These are phyloP conservation scores for Bolinopsis microptera DNA, from an alignment of 37 sponge, comb jelly and placozoan species.

Conservation along the genomic window DNA sequence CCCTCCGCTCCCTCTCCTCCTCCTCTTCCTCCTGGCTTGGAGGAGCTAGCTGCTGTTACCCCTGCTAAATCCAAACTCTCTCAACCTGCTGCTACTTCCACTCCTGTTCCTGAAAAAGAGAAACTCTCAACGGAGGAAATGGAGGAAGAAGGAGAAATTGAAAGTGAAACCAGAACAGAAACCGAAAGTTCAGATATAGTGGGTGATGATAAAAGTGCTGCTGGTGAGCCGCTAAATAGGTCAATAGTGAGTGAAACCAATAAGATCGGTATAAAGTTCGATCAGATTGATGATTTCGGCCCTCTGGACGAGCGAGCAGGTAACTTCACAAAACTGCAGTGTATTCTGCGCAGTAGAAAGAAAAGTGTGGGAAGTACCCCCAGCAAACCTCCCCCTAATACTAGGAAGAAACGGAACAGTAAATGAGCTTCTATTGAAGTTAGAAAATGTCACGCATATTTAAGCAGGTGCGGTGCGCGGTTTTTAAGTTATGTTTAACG, in stretches of 20 bases:
- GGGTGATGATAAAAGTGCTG: not conserved
- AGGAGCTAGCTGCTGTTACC: not conserved
- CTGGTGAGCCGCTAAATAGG: not conserved
- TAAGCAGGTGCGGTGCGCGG: not conserved
- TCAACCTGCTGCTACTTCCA: conserved; percentile 11
- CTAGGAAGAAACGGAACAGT: not conserved
- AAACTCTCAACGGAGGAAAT: not conserved
- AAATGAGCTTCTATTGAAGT: not conserved
- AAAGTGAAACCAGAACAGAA: not conserved
- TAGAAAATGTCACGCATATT: not conserved
- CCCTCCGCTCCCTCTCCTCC: not conserved
- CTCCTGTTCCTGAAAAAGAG: not conserved
- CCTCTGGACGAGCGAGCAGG: conserved; percentile 44
- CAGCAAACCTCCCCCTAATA: not conserved
- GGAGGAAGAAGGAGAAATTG: not conserved
- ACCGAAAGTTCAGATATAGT: not conserved
- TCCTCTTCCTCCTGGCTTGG: not conserved
- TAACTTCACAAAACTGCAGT: conserved; percentile 60
- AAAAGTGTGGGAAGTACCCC: conserved; percentile 1
- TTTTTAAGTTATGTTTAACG: not conserved
- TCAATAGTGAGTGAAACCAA: conserved; percentile 65
- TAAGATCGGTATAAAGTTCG: conserved; percentile 60
- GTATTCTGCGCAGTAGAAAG: conserved; percentile 37
- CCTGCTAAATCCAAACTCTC: not conserved
- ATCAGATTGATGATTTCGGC: conserved; percentile 35